Conservation (phyloP, 2,113 vertebrate species). For the Petromus typicus region DNA sequence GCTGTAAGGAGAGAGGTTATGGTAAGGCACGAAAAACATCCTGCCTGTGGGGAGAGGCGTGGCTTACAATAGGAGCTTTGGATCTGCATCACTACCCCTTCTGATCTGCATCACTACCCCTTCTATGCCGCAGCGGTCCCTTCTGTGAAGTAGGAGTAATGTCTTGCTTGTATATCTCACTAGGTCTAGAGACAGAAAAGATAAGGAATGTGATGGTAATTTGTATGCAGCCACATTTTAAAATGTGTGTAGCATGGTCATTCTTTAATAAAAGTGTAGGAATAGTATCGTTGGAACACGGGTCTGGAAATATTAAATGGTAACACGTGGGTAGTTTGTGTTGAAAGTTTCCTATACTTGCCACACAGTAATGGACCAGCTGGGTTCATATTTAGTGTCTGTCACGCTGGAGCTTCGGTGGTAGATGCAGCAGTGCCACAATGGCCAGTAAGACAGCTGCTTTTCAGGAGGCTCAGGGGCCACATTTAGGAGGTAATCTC, state of each 20-base stretch:
- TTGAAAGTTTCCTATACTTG: not conserved
- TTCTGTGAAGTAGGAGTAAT: not conserved
- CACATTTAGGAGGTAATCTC: not conserved
- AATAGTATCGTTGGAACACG: not conserved
- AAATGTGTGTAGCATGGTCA: not conserved
- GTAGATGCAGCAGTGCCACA: not conserved
- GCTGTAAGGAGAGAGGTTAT: not conserved
- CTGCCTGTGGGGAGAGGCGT: not conserved
- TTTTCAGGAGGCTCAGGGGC: not conserved
- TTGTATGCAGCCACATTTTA: not conserved
- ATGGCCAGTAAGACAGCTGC: not conserved
- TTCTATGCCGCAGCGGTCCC: not conserved
- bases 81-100: not conserved
- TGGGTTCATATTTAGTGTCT: constrained; percentile 16
- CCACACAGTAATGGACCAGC: not conserved
- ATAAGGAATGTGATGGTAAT: not conserved
- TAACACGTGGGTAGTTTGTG: not conserved
- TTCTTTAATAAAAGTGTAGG: not conserved
- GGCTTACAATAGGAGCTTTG: not conserved
- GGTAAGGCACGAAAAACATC: not conserved
- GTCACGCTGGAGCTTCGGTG: not conserved
- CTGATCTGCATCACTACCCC: not conserved
- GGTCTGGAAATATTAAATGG: constrained; percentile 3
- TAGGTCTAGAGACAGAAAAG: not conserved
- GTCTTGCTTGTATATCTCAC: not conserved